Evolutionary conservation across 2,888 invertebrate genomes (phyloP).

Genomic region (Heliothis peltigera): DNA sequence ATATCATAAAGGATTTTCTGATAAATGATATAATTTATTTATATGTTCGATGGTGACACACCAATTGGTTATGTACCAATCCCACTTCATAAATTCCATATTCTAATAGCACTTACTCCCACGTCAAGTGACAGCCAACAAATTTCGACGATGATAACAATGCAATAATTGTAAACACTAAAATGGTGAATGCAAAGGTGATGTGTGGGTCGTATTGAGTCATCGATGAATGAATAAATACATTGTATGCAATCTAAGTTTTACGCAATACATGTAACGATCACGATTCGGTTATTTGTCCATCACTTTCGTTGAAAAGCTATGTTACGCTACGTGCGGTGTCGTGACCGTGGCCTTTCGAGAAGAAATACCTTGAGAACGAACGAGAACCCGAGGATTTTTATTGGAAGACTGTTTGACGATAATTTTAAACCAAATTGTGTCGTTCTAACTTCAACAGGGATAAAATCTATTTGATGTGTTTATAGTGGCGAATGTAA

Average conservation of each 20-base stretch:
- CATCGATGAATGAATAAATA: conserved; percentile 44
- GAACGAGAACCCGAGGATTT: background rate
- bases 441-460: no score
- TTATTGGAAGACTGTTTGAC: no score
- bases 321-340: conserved; percentile 62
- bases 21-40: background rate
- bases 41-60: background rate
- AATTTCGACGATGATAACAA: conserved; percentile 27
- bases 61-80: background rate
- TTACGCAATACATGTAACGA: conserved; percentile 56
- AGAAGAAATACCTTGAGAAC: conserved; percentile 15
- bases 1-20: no score
- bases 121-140: conserved; percentile 22
- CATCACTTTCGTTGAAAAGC: conserved; percentile 65
- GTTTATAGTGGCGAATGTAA: no score
- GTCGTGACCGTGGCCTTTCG: conserved; percentile 71
- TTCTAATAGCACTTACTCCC: conserved; percentile 21
- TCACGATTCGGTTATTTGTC: conserved; percentile 65
- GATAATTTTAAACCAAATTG: no score
- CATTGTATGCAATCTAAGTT: conserved; percentile 44
- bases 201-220: conserved; percentile 47
- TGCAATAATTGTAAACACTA: conserved; percentile 20
- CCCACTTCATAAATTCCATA: conserved; percentile 3
- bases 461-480: no score
- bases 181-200: conserved; percentile 25